Evolutionary conservation across 2,888 invertebrate species (phyloP), one percentile per base, ranked within the genome.

Genomic region (Drosophila putrida): DNA sequence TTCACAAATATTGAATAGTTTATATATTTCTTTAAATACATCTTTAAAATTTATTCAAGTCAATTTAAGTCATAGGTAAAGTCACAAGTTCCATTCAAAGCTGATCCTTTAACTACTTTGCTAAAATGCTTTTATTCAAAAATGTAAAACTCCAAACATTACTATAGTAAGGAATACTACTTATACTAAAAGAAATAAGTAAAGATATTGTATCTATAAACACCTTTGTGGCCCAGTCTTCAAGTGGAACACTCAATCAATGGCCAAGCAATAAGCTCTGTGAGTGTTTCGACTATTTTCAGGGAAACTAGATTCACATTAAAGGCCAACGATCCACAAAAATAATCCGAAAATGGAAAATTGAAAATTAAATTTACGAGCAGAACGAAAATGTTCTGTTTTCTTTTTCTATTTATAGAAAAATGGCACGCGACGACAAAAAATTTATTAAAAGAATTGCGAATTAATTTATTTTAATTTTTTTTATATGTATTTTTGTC

Each of bases 391-490:
- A 58, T 43, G 8, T 20, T 15, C 41, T 8, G n/a, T 20, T 46
- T 70, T 36, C 15, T n/a, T 47, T 49, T 13, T 28, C 54, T 76
- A 76, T 76, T 71, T 76, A 59, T 76, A 76, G 77, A 8, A 73
- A 73, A 71, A 53, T 78, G 78, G 78, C 79, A 75, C 75, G 78
- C 75, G 68, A 68, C 63, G 53, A 46, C n/a, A 13, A 15, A 47
- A 47, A 47, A 6, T 11, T n/a, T n/a, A 36, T 4, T 0, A 51
- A 38, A 38, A 28, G 46, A 5, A 0, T 39, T 53, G 9, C 4
- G 20, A 49, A 43, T 41, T 31, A 28, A 39, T 66, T 31, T 8
- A 38, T 25, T 58, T 46, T n/a, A 33, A n/a, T n/a, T n/a, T 39
- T 31, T 28, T 46, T 25, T 46, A 33, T 46, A 11, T 31, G 9